These are phyloP conservation scores for Melanostigma gelatinosum DNA, from an alignment of 2,113 vertebrate genomes.

Conservation along the genomic window DNA sequence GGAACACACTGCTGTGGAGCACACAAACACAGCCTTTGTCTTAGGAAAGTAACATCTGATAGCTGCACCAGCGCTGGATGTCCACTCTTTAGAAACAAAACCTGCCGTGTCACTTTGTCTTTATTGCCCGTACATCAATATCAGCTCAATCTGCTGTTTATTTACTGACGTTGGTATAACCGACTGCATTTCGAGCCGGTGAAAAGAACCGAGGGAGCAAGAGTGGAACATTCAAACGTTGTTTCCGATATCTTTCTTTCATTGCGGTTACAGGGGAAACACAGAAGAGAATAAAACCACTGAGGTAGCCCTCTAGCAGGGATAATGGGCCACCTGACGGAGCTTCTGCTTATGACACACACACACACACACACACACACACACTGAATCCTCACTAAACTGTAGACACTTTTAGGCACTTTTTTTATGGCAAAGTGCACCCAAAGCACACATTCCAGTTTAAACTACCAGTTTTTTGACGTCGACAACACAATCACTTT, in stretches of 20 bases:
- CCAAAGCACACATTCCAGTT: not conserved
- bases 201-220: not conserved
- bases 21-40: slow-evolving; percentile 71
- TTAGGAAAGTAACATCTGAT: slow-evolving; percentile 44
- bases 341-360: not conserved
- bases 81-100: slow-evolving; percentile 8
- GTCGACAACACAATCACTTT: not conserved
- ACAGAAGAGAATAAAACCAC: not conserved
- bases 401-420: not conserved
- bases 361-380: not conserved
- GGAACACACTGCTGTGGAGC: slow-evolving; percentile 23
- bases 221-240: slow-evolving; percentile 1
- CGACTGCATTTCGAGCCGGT: not conserved
- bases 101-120: not conserved
- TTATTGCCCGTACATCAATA: too few species aligned
- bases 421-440: not conserved
- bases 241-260: not conserved
- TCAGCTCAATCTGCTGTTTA: not conserved
- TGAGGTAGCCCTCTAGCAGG: not conserved
- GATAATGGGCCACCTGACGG: not conserved
- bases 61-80: slow-evolving; percentile 19
- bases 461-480: not conserved
- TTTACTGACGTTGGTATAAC: not conserved
- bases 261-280: not conserved
- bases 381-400: not conserved